Conservation (phyloP, 1,140 invertebrate species). For the Drusus annulatus region DNA sequence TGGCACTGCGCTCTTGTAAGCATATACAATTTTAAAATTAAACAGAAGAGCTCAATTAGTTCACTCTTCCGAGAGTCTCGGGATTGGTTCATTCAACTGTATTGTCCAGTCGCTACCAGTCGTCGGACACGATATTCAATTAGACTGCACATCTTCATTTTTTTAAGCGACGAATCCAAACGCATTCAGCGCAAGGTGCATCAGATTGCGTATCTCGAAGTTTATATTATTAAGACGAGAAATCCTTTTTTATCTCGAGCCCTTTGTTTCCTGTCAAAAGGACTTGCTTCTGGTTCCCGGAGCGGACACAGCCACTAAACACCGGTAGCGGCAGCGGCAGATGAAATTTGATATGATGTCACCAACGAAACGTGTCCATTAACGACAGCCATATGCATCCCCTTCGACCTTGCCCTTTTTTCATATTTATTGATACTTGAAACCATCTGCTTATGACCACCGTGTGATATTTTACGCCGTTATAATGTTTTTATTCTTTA, state of each 20-base stretch:
- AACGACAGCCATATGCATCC: slow-evolving; percentile 21
- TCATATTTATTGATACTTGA: no score
- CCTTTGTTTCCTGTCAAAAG: neutral
- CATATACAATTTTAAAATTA: neutral
- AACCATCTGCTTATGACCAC: no score
- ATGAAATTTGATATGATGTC: slow-evolving; percentile 30
- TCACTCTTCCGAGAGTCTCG: slow-evolving; percentile 29
- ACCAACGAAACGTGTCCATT: no score
- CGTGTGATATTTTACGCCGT: no score
- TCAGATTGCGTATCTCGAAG: no score
- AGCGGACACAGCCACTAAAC: slow-evolving; percentile 1
- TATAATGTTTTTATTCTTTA: no score
- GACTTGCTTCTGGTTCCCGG: neutral
- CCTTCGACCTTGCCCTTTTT: slow-evolving; percentile 7
- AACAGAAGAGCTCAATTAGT: slow-evolving; percentile 26
- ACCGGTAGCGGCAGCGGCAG: slow-evolving; percentile 11
- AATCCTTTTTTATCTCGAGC: neutral
- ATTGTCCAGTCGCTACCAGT: slow-evolving; percentile 1
- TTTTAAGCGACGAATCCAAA: no score
- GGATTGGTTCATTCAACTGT: slow-evolving; percentile 30
- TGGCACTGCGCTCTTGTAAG: neutral
- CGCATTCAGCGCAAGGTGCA: no score
- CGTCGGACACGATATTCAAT: slow-evolving; percentile 1
- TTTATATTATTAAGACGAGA: neutral
- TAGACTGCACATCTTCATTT: neutral